phyloP scores from a whole-genome alignment of 35 echinoderm and acorn worm genomes.

The Hemicentrotus pulcherrimus region DNA sequence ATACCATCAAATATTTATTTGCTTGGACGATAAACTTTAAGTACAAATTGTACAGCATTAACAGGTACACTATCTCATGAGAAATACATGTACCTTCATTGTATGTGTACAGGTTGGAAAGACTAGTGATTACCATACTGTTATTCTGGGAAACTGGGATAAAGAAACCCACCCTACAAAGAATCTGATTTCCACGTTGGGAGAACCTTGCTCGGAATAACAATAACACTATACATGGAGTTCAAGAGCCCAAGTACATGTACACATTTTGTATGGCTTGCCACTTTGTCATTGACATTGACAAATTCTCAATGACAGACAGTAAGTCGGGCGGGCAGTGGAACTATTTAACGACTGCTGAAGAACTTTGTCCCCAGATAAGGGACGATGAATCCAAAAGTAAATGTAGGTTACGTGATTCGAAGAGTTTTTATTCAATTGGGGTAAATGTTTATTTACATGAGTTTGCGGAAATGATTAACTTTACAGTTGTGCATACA shows the following conservation, averaged over 20 bases:
- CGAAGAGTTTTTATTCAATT: background rate
- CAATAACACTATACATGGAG: background rate
- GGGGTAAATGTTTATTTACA: background rate
- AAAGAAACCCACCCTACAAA: background rate
- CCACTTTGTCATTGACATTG: background rate
- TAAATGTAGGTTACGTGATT: background rate
- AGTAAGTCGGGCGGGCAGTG: background rate
- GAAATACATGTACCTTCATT: background rate
- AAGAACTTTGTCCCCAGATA: background rate
- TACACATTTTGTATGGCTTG: background rate
- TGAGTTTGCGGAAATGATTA: background rate
- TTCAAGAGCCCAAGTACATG: background rate
- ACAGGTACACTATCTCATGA: background rate
- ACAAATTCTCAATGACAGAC: background rate
- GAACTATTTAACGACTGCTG: background rate
- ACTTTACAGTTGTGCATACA: background rate
- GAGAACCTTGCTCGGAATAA: background rate
- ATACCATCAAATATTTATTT: background rate
- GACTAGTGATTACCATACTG: background rate
- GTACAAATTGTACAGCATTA: background rate
- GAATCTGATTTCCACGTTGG: background rate
- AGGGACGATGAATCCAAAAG: background rate
- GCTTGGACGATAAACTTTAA: background rate
- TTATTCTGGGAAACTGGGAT: background rate
- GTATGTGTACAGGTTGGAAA: background rate